A percentile compares a stretch with the other conserved stretches of the same genome.
Conservation (phyloP, 2,888 invertebrate genomes). For the Pherbina coryleti region DNA sequence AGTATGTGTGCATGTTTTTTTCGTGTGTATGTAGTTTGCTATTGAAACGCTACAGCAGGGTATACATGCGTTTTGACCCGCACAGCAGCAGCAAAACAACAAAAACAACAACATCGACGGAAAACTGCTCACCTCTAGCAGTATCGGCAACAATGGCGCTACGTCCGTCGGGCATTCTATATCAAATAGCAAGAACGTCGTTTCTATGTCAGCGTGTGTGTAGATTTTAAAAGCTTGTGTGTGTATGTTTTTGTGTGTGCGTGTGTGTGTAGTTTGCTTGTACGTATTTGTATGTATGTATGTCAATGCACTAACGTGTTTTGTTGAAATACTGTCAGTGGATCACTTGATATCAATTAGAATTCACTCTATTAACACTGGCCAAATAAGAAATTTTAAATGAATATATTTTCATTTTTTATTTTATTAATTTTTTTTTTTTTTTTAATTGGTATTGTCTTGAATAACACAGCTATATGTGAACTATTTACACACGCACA, state of each 20-base stretch:
- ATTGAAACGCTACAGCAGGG: not conserved
- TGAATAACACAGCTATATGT: not conserved
- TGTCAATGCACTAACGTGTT: not conserved
- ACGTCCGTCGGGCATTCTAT: conserved; percentile 52
- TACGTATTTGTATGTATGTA: conserved; percentile 17
- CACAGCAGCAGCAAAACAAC: conserved; percentile 19
- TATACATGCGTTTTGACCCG: conserved; percentile 15
- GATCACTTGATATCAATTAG: conserved; percentile 4
- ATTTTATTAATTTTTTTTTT: not conserved
- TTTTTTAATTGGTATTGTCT: not conserved
- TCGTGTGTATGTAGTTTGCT: too few species aligned
- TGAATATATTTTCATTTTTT: too few species aligned
- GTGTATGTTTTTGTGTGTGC: not conserved
- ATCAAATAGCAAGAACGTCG: not conserved
- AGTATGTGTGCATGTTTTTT: not conserved
- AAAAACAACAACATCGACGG: not conserved
- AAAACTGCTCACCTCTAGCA: conserved; percentile 49
- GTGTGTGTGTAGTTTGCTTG: not conserved
- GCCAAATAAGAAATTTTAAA: not conserved
- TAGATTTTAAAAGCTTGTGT: not conserved
- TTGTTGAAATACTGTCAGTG: not conserved
- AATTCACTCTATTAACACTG: conserved; percentile 2
- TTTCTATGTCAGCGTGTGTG: not conserved
- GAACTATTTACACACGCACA: not conserved
- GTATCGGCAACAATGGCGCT: conserved; percentile 51